phyloP scores from a whole-genome alignment of 2,113 vertebrate genomes.

The Laticauda laticaudata region DNA sequence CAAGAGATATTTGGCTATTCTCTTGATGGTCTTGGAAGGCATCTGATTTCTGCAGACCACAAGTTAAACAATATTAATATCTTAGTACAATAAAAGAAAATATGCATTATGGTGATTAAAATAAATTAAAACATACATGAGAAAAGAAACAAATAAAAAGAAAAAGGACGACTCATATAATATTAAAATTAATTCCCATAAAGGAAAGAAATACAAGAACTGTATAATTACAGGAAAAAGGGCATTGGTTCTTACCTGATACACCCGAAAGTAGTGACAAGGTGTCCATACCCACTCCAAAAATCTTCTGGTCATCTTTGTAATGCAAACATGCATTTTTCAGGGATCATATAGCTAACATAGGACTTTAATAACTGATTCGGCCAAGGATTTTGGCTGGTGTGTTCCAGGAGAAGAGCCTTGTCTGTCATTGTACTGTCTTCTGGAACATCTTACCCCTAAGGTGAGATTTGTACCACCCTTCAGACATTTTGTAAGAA shows the following conservation, averaged over 20 bases:
- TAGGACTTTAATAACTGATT: background rate
- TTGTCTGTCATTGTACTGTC: no score
- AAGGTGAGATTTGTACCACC: no score
- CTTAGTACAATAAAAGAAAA: background rate
- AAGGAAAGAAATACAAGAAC: background rate
- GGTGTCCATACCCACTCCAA: background rate
- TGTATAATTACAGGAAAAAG: background rate
- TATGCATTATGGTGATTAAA: background rate
- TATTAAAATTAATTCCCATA: background rate
- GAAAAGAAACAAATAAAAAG: background rate
- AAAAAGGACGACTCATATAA: background rate
- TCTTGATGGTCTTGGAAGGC: background rate
- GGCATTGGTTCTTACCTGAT: no score
- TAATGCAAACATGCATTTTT: background rate
- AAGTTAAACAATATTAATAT: background rate
- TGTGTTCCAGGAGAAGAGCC: no score
- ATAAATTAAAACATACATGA: background rate
- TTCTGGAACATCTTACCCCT: no score
- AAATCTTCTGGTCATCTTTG: background rate
- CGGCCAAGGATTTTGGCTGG: no score
- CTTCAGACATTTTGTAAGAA: no score
- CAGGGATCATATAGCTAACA: background rate
- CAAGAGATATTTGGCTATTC: background rate
- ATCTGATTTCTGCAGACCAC: background rate
- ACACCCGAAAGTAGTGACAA: background rate